phyloP scores from a whole-genome alignment of 2,888 invertebrate genomes.

The Notodonta ziczac region DNA sequence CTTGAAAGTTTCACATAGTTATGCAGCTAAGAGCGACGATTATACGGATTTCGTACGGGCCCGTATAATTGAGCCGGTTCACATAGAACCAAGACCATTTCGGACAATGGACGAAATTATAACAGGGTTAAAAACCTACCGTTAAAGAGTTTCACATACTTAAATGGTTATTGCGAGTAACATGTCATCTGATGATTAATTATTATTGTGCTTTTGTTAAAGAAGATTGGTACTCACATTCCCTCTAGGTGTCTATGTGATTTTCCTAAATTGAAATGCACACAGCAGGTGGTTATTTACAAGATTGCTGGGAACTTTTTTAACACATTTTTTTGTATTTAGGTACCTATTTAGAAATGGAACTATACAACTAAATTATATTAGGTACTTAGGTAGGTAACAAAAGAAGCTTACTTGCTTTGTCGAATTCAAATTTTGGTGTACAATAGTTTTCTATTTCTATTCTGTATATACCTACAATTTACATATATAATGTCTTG shows the following conservation, averaged over 20 bases:
- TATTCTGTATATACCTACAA: not conserved
- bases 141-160: constrained; percentile 79
- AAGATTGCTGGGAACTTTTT: constrained; percentile 35
- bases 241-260: constrained; percentile 37
- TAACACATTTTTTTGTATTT: too few species aligned
- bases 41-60: constrained; percentile 78
- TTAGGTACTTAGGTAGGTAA: too few species aligned
- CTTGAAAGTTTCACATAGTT: constrained; percentile 79
- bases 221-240: constrained; percentile 41
- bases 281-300: constrained; percentile 28
- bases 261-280: constrained; percentile 35
- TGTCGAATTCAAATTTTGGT: too few species aligned
- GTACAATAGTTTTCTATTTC: too few species aligned
- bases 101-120: constrained; percentile 83
- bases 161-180: constrained; percentile 74
- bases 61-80: constrained; percentile 80
- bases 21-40: constrained; percentile 79
- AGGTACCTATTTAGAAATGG: too few species aligned
- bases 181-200: constrained; percentile 80
- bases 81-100: constrained; percentile 79
- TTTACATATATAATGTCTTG: not conserved
- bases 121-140: constrained; percentile 71
- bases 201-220: constrained; percentile 62
- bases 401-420: too few species aligned
- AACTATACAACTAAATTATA: too few species aligned